phyloP scores from a whole-genome alignment of 2,888 invertebrate species.

The Ptychoptera contaminata region DNA sequence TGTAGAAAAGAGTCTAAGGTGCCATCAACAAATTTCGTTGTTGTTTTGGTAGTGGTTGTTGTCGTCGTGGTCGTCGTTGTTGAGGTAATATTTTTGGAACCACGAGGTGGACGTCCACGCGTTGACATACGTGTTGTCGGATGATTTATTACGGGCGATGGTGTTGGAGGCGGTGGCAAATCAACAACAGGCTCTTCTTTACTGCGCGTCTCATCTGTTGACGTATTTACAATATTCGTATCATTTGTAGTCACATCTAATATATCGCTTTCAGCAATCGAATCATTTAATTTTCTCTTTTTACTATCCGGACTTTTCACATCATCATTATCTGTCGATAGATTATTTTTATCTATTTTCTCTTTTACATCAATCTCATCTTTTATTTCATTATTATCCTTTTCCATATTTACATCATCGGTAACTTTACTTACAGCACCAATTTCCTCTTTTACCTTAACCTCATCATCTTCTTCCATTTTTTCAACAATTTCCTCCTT shows the following conservation, averaged over 20 bases:
- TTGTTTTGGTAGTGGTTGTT: conserved; percentile 29
- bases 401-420: conserved; percentile 1
- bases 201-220: neutral
- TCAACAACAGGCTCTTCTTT: neutral
- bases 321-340: conserved; percentile 26
- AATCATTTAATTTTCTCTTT: conserved; percentile 2
- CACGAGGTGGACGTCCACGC: conserved; percentile 28
- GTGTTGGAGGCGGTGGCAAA: neutral
- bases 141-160: neutral
- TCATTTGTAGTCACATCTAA: neutral
- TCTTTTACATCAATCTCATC: conserved; percentile 10
- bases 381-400: conserved; percentile 9
- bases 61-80: conserved; percentile 25
- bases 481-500: conserved; percentile 11
- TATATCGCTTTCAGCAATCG: neutral
- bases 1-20: neutral
- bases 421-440: conserved; percentile 1
- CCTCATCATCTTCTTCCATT: conserved; percentile 22
- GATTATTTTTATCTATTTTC: conserved; percentile 26
- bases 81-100: conserved; percentile 15
- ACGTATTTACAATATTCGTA: too few relatives aligned
- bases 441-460: conserved; percentile 14
- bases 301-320: conserved; percentile 11
- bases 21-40: conserved; percentile 20
- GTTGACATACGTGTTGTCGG: conserved; percentile 27